Conservation (phyloP, 1,140 invertebrate genomes). For the Colletes gigas region DNA sequence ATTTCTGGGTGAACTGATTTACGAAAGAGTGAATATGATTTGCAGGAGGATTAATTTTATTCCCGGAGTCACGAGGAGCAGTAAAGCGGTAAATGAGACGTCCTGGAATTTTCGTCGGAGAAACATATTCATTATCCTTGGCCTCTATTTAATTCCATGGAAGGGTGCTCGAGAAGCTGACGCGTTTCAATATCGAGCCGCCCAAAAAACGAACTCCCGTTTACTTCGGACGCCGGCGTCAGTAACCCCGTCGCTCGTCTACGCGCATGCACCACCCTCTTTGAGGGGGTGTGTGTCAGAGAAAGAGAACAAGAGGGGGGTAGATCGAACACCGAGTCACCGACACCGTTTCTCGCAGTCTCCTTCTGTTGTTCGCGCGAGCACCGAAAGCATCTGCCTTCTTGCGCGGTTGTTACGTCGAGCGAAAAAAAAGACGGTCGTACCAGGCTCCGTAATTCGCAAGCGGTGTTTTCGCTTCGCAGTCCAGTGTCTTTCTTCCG, state of each 20-base stretch:
- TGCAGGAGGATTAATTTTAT: no score
- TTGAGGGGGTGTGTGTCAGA: neutral
- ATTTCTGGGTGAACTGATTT: no score
- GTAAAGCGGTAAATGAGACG: no score
- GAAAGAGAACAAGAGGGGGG: neutral
- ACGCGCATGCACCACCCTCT: constrained; percentile 32
- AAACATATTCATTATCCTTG: no score
- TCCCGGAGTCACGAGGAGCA: no score
- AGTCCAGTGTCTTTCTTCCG: neutral
- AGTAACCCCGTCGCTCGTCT: constrained; percentile 34
- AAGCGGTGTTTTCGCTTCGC: neutral
- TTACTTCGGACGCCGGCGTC: constrained; percentile 23
- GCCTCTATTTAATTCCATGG: neutral
- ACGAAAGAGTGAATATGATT: no score
- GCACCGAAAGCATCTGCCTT: constrained; percentile 24
- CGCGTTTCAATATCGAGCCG: constrained; percentile 9
- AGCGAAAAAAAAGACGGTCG: neutral
- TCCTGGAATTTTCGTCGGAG: no score
- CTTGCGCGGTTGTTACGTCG: constrained; percentile 4
- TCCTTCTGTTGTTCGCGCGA: constrained; percentile 51
- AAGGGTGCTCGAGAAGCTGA: no score
- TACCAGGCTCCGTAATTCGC: neutral
- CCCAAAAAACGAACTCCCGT: constrained; percentile 26
- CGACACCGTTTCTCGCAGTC: constrained; percentile 57
- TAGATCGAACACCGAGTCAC: constrained; percentile 62